Base-by-base conservation (phyloP, 30 jellyfish, hydroid and myxozoan species). In the Calvadosia cruxmelitensis region DNA sequence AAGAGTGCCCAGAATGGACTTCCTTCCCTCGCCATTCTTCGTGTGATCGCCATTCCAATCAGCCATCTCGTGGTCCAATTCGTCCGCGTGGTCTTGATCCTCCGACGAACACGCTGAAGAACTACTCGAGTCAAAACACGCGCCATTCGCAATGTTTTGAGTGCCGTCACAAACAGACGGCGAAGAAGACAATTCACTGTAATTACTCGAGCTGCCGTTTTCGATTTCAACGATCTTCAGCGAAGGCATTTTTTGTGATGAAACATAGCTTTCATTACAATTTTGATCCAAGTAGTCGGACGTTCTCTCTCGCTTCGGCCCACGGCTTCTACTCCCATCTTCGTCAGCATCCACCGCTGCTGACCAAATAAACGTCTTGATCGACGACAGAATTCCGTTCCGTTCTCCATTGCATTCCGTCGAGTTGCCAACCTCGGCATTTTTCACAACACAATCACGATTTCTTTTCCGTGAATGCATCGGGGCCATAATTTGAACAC, bases 1-100 rank as follows among this genome's bases (percentile, higher is more conserved):
- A 16, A 89, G 53, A 2, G 98, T 80, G 26, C 98, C 98, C 29
- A 89, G 64, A 25, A 89, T 53, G 1, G 98, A 79, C 63, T 80
- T 71, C 13, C 92, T 76, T 73, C 35, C 69, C 25, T 27, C 69
- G 69, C 69, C 31, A 53, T 28, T 5, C 7, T 53, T 53, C 10
- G 12, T 7, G 3, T 5, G 24, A 27, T 61, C 34, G 1, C 66
- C 81, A 25, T 49, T 27, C 28, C 12, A 34, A 64, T 33, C 49
- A 30, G 27, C 27, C 20, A 24, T 29, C 57, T 42, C 57, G 10
- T 42, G 57, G 20, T 42, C 57, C 10, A 42, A 5, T 42, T 42
- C 57, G 20, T 5, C 57, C 10, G 57, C 20, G 15, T 42, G 57
- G 20, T 42, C 15, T 42, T 42, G 15, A 42, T 42, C 57, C 15